Base-by-base conservation (phyloP, 2,888 invertebrate species). In the Trichacis sp. region DNA sequence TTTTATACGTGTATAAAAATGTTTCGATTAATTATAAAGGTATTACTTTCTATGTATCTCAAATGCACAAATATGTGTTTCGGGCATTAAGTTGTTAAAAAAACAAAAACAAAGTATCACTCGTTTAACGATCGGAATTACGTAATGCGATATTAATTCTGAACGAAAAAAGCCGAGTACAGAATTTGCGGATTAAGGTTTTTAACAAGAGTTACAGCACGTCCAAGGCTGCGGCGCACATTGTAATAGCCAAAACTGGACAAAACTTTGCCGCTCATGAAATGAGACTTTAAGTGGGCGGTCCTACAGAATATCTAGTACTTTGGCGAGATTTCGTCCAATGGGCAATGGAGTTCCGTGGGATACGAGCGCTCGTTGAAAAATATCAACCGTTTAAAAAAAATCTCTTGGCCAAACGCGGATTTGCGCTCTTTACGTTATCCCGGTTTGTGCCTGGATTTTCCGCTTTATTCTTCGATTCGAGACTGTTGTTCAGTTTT, bases 251-350 rank as follows among this genome's bases (percentile, higher is more conserved):
- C 47, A 64, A 64, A 64, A 54, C 70, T 66, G 67, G 79, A 77
- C 80, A 75, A 79, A 79, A 80, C 79, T 79, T 80, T 72, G 71
- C 66, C 77, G 65, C 73, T 72, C 62, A 69, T 56, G 63, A 72
- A 70, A 70, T 72, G 70, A 74, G 71, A 65, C 63, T 71, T 24
- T 64, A 57, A 69, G 74, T 80, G 76, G 81, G 80, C 80, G 81
- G 75, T 75, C 70, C 79, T 74, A 68, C 66, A 72, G 73, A 70
- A 71, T 78, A 81, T 78, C 80, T 11, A 78, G 74, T 79, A 80
- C 76, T 81, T 80, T 81, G 74, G 76, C 77, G 76, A 78, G 78
- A 76, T 77, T 75, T 57, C 75, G 73, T 70, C 81, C 82, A 81
- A 81, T 81, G 69, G 60, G 70, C 57, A 66, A 40, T 54, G 46